Evolutionary conservation across 2,888 invertebrate genomes (phyloP), one percentile per base, ranked within the genome.

Genomic region (Brachylomia viminalis): DNA sequence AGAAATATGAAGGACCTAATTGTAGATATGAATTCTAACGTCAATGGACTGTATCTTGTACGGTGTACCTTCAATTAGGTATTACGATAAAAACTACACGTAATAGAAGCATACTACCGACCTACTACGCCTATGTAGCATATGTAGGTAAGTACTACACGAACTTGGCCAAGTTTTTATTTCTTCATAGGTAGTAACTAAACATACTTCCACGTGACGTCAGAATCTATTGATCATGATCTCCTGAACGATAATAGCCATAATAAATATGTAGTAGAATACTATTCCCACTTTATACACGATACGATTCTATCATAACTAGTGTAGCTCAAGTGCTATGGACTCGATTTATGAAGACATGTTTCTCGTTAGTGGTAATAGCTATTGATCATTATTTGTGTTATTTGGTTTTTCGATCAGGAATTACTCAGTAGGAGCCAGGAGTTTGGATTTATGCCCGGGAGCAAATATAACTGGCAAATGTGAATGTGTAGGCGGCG

Each of bases 231-330:
- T 78, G 71, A 78, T 85, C 77, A 78, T 80, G 86, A 80, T 79
- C 77, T 75, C 47, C 67, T 56, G 23, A 76, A 75, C 78, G 62
- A 68, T 86, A 84, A 80, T 78, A 77, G 77, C 20, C 65, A 75
- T 72, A 75, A 84, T 84, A 84, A 87, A 87, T 84, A 79, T 82
- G 56, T 77, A 76, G 65, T 75, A 79, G 74, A 79, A 79, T 66
- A 84, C 62, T 72, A 80, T 82, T 83, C 75, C 76, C 72, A 77
- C 79, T 87, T 67, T 72, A 71, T 66, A 80, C 49, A 73, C 61
- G 66, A 58, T 75, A 66, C 70, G 58, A 72, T 80, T 79, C 66
- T 78, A 80, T 79, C 65, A 52, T 76, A 77, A 72, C 67, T 67
- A 52, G 64, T 64, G 58, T 59, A 65, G 45, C 72, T 87, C 69